These are phyloP conservation scores for Grallaria varia DNA, from an alignment of 2,113 vertebrate genomes.

Conservation along the genomic window DNA sequence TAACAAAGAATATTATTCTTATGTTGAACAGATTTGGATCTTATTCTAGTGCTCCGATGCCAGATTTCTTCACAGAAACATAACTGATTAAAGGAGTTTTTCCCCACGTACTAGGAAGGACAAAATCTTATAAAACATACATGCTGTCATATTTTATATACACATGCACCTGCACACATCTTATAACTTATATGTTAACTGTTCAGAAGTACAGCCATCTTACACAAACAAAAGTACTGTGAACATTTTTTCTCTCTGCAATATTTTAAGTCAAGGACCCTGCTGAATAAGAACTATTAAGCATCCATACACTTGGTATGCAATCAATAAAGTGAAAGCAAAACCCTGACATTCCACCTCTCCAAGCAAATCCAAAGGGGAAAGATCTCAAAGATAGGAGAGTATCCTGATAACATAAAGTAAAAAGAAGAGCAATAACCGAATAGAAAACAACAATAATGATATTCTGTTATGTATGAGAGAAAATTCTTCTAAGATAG, in stretches of 20 bases:
- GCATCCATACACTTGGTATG: neutral
- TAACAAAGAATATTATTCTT: neutral
- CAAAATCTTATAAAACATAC: neutral
- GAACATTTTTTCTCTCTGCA: neutral
- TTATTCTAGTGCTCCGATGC: neutral
- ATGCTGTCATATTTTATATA: neutral
- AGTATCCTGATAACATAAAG: neutral
- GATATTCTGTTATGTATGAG: neutral
- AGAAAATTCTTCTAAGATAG: neutral
- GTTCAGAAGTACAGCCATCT: neutral
- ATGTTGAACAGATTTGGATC: neutral
- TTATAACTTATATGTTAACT: neutral
- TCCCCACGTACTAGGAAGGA: too few relatives aligned
- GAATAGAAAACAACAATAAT: neutral
- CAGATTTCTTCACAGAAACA: neutral
- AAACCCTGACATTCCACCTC: neutral
- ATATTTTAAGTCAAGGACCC: neutral
- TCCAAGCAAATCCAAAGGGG: neutral
- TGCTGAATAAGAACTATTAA: neutral
- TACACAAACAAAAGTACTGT: neutral
- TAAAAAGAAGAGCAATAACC: neutral
- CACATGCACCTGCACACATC: too few relatives aligned
- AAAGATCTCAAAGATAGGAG: neutral
- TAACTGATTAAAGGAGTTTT: neutral
- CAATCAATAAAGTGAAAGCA: neutral